phyloP scores from a whole-genome alignment of 1,140 invertebrate species.

The Drosophila quadrilineata region DNA sequence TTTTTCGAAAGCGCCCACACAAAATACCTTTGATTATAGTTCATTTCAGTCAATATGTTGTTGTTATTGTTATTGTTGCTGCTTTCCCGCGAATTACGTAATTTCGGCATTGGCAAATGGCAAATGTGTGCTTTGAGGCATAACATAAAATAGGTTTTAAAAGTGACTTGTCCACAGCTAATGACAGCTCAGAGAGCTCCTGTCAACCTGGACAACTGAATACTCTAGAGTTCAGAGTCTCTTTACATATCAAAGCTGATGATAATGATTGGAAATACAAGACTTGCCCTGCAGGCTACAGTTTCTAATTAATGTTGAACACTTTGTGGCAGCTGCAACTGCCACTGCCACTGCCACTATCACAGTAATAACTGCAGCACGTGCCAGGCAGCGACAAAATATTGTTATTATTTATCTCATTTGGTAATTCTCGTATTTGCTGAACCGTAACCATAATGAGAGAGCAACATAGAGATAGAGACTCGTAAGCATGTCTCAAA shows the following conservation, averaged over 20 bases:
- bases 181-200: not conserved
- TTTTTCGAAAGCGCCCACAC: constrained; percentile 23
- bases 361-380: too few species aligned
- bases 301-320: constrained; percentile 1
- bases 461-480: too few species aligned
- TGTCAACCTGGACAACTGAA: not conserved
- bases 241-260: too few species aligned
- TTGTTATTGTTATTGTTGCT: constrained; percentile 30
- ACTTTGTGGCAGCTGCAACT: not conserved
- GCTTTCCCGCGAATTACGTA: constrained; percentile 41
- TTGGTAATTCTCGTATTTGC: not conserved
- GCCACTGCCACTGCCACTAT: constrained; percentile 3
- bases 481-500: constrained; percentile 25
- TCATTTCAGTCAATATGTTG: constrained; percentile 22
- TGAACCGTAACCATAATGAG: not conserved
- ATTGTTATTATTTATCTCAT: constrained; percentile 10
- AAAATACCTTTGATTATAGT: constrained; percentile 34
- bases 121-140: constrained; percentile 20
- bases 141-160: not conserved
- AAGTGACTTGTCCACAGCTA: not conserved
- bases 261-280: too few species aligned
- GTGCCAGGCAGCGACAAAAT: too few species aligned
- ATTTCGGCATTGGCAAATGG: too few species aligned
- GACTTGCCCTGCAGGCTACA: too few species aligned
- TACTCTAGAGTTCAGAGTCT: too few species aligned